A percentile compares a stretch with the other conserved stretches of the same genome.
Evolutionary conservation across 1,140 invertebrate genomes (phyloP).

Genomic region (Drosophila nigromelanica): DNA sequence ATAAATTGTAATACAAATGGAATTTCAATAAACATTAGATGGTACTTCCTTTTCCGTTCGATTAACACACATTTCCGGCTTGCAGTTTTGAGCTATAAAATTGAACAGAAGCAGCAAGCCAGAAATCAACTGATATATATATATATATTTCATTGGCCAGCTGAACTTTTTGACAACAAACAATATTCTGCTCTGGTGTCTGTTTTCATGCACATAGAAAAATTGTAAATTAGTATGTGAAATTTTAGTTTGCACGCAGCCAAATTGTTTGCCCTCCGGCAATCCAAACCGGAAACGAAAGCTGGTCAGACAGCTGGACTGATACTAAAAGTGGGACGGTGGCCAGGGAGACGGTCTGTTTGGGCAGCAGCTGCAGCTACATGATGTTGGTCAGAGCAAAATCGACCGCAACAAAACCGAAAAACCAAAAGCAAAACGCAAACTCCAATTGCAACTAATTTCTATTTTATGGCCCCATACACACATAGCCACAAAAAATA

Average conservation of each 20-base stretch:
- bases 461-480: slow-evolving; percentile 70
- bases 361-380: slow-evolving; percentile 53
- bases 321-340: not conserved
- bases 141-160: not conserved
- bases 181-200: slow-evolving; percentile 5
- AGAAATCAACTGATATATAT: slow-evolving; percentile 43
- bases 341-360: slow-evolving; percentile 10
- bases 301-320: slow-evolving; percentile 19
- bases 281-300: slow-evolving; percentile 64
- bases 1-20: slow-evolving; percentile 49
- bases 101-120: slow-evolving; percentile 25
- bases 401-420: slow-evolving; percentile 72
- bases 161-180: slow-evolving; percentile 31
- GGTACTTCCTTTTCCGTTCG: slow-evolving; percentile 67
- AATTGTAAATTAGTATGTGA: slow-evolving; percentile 75
- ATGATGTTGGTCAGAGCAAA: slow-evolving; percentile 65
- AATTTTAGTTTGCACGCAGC: slow-evolving; percentile 53
- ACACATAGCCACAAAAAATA: slow-evolving; percentile 10
- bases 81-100: slow-evolving; percentile 51
- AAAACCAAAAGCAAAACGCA: slow-evolving; percentile 76
- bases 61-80: slow-evolving; percentile 72
- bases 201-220: slow-evolving; percentile 22
- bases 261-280: slow-evolving; percentile 68
- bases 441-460: slow-evolving; percentile 82
- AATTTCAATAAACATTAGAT: slow-evolving; percentile 44